Percentiles rank a stretch among this genome's conserved stretches.
These are phyloP conservation scores for Caenorhabditis doughertyi DNA, from an alignment of 2,888 invertebrate genomes.

Conservation along the genomic window DNA sequence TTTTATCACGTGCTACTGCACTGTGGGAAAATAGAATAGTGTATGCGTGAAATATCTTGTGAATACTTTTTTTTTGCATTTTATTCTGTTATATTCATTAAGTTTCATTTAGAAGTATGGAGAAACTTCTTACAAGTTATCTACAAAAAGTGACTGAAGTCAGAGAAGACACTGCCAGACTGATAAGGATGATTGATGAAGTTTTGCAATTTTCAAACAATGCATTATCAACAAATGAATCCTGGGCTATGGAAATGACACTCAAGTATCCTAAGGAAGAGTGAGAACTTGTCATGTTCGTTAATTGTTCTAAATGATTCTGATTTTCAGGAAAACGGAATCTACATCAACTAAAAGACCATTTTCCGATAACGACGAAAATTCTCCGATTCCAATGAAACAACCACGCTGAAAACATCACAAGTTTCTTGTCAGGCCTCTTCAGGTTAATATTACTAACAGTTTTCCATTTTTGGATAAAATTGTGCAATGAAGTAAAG, in stretches of 20 bases:
- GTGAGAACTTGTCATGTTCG: too few species aligned
- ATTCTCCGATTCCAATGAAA: too few species aligned
- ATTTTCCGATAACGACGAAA: too few species aligned
- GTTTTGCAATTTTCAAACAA: background rate
- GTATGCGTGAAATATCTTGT: background rate
- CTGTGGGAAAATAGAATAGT: background rate
- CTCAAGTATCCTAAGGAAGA: background rate
- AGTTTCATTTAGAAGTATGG: conserved; percentile 7
- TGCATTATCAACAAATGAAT: background rate
- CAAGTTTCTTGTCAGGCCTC: too few species aligned
- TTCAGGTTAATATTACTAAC: too few species aligned
- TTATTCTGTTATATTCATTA: background rate
- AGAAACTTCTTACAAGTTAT: background rate
- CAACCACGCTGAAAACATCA: too few species aligned
- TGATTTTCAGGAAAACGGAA: background rate
- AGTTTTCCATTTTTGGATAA: too few species aligned
- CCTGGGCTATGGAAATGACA: background rate
- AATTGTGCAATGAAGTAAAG: too few species aligned
- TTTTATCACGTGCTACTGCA: conserved; percentile 17
- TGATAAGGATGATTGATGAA: conserved; percentile 5
- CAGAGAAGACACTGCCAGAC: background rate
- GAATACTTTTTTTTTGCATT: background rate
- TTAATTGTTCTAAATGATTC: too few species aligned
- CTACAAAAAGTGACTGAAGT: background rate
- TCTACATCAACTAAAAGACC: background rate